Base-by-base conservation (phyloP, 30 jellyfish, hydroid and myxozoan genomes). In the Clytia hemisphaerica region DNA sequence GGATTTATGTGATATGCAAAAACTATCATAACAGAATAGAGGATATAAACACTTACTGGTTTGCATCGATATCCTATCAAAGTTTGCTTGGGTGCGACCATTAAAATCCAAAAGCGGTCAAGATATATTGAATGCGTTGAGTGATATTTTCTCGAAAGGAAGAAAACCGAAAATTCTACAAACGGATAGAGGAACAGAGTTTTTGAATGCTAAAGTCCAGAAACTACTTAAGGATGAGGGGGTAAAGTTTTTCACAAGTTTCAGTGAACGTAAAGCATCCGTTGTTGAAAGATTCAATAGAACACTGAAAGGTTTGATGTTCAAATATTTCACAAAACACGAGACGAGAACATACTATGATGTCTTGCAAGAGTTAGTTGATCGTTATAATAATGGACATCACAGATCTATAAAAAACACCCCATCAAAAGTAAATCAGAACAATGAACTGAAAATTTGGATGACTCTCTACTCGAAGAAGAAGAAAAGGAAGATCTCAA, bases 131-230 rank as follows among this genome's bases (percentile, higher is more conserved):
- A 53, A 27, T 22, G 92, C 92, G 19, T 47, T 69, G 14, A 58
- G 55, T 34, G 58, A 59, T 31, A 55, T 78, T 16, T 77, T 53
- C 38, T 10, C 33, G 10, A 36, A 24, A 1, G 60, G 42, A 12
- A 34, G 93, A 37, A 57, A 26, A 55, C 85, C 79, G 6, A 16
- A 36, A 55, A 21, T 37, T 26, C 51, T 78, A n/a, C 50, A 67
- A 53, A 67, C 49, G 4, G 93, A 80, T 58, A 80, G 61, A 61
- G 93, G 87, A 31, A 55, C 33, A 34, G 93, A 80, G 66, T 80
- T 80, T 48, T 71, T 40, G 33, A 71, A 71, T 54, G 15, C 46
- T 29, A 22, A 40, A 36, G 37, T 79, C 4, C 55, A 71, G 50
- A 26, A 29, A 45, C 46, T 79, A 53, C 37, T 59, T 6, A 22